Base-by-base conservation (phyloP, 1,140 invertebrate species). In the Anastatus disparis region DNA sequence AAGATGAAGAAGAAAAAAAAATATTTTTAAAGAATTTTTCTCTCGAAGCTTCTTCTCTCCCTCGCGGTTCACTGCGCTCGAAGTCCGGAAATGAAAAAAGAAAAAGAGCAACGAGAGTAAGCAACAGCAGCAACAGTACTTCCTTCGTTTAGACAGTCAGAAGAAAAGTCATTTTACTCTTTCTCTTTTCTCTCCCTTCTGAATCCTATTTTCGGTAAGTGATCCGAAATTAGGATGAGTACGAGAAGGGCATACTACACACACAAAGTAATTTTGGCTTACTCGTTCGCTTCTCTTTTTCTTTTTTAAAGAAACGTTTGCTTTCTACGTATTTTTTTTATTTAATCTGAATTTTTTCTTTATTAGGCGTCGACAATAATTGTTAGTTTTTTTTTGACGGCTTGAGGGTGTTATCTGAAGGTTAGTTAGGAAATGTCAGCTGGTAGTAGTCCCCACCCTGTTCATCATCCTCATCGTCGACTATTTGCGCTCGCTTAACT, bases 401-500 rank as follows among this genome's bases (percentile, higher is more conserved):
- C n/a, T n/a, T 27, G 53, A 48, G 27, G 50, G 58, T n/a, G 58
- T 44, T 52, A 53, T 46, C 4, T 40, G 38, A n/a, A 26, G 40
- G 9, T 20, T 50, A 68, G 64, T 85, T 84, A 81, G 84, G 81
- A 77, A 85, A 86, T 75, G 84, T 86, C 80, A 86, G 83, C 82
- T 86, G 84, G 79, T 85, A 85, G 83, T 80, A 84, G 82, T 85
- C 82, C 79, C 82, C 84, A 82, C 78, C 81, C 79, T 79, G 79
- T 77, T 77, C 79, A 76, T 85, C 85, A 79, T 86, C 82, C 67
- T 82, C 82, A 79, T 86, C 82, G 69, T 82, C 82, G 75, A 79
- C 77, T 72, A 75, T 84, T 84, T 82, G 82, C 80, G 79, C 81
- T 80, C 83, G 81, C 77, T 82, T 84, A 82, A 82, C 76, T 79